phyloP scores from a whole-genome alignment of 1,140 invertebrate genomes.

The Tribolium madens region DNA sequence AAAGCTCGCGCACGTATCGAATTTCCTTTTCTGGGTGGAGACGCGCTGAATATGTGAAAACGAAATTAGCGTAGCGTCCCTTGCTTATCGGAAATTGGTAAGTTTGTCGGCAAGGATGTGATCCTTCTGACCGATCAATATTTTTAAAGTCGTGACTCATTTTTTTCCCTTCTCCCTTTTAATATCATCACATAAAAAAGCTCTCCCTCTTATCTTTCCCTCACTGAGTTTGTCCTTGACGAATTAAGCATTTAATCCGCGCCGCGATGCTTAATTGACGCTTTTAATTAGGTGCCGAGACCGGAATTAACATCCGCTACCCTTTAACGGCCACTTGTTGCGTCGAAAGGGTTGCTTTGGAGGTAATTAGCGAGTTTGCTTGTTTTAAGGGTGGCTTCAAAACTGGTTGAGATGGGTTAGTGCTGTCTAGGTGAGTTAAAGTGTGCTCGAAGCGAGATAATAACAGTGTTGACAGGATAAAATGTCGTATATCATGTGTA shows the following conservation, averaged over 20 bases:
- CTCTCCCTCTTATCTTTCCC: conserved; percentile 52
- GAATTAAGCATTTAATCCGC: conserved; percentile 25
- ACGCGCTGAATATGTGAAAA: conserved; percentile 48
- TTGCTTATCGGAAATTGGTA: conserved; percentile 49
- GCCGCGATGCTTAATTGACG: conserved; percentile 19
- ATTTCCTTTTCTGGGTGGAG: conserved; percentile 24
- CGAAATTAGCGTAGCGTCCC: conserved; percentile 45
- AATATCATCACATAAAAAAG: conserved; percentile 64
- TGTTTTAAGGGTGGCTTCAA: background rate
- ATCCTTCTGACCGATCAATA: conserved; percentile 50
- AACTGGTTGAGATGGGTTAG: background rate
- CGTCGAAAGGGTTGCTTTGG: background rate
- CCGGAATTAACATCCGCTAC: conserved; percentile 7
- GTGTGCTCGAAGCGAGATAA: too few species aligned
- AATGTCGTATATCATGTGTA: too few species aligned
- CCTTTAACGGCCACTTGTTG: conserved; percentile 22
- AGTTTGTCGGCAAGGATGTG: conserved; percentile 47
- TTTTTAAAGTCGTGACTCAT: conserved; percentile 62
- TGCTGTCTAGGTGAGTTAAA: background rate
- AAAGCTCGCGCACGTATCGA: conserved; percentile 33
- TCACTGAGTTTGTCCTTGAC: conserved; percentile 15
- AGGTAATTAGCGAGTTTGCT: conserved; percentile 15
- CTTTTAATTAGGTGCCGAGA: conserved; percentile 30
- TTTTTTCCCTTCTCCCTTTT: conserved; percentile 55
- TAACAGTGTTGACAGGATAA: too few species aligned